Evolutionary conservation across 2,113 vertebrate genomes (phyloP).

Genomic region (Rhineura floridana): DNA sequence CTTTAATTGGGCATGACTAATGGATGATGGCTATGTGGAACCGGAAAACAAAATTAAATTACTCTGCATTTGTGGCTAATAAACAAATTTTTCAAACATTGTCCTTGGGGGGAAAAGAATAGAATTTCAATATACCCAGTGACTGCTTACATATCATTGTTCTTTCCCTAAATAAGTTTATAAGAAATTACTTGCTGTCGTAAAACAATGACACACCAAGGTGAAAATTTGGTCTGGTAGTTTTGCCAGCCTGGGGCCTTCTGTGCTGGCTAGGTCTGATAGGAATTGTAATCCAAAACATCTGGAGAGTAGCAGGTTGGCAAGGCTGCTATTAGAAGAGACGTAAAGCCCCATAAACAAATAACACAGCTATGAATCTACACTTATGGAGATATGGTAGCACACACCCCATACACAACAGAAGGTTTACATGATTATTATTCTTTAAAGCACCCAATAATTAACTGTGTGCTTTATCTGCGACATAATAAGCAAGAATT

Average conservation of each 20-base stretch:
- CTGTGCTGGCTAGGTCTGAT: too few species aligned
- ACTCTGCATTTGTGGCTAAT: constrained; percentile 25
- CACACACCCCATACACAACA: not conserved
- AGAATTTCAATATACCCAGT: not conserved
- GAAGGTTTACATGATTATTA: not conserved
- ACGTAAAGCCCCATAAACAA: not conserved
- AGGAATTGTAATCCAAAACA: too few species aligned
- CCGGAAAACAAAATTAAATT: constrained; percentile 27
- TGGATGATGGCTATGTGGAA: not conserved
- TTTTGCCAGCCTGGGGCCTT: not conserved
- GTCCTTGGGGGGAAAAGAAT: not conserved
- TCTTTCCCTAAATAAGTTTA: not conserved
- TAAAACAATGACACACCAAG: not conserved
- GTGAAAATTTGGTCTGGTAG: constrained; percentile 5
- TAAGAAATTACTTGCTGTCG: not conserved
- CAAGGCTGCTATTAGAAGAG: too few species aligned
- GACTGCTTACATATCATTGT: constrained; percentile 19
- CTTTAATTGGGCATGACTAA: not conserved
- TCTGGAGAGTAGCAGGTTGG: not conserved
- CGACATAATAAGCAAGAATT: not conserved
- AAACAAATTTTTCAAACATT: constrained; percentile 19
- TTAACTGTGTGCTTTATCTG: not conserved
- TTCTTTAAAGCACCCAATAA: not conserved
- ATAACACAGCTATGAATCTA: not conserved
- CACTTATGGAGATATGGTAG: not conserved